These are phyloP conservation scores for Drosophila rubida DNA, from an alignment of 2,888 invertebrate genomes.

Conservation along the genomic window DNA sequence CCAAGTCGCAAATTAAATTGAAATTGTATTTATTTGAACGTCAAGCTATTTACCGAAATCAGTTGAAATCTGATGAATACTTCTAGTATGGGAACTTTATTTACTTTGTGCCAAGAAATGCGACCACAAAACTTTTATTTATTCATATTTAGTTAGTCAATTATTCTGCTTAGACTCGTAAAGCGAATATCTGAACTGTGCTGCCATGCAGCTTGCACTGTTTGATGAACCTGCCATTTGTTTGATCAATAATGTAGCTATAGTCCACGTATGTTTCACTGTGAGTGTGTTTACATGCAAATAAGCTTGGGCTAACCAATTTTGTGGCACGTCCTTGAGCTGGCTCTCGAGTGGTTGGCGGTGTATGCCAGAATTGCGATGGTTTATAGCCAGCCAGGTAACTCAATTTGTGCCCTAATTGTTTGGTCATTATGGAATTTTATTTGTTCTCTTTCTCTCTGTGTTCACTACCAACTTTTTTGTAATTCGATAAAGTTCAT, in stretches of 20 bases:
- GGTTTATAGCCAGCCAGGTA: slow-evolving; percentile 33
- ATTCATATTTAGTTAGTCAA: no score
- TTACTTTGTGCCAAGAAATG: background rate
- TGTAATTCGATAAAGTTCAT: slow-evolving; percentile 32
- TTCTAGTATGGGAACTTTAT: no score
- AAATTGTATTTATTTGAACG: no score
- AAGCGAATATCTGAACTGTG: background rate
- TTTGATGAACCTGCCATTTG: slow-evolving; percentile 36
- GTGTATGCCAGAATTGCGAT: slow-evolving; percentile 28
- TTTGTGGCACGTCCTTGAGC: slow-evolving; percentile 48
- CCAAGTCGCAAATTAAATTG: no score
- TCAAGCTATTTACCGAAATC: no score
- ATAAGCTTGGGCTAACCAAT: slow-evolving; percentile 17
- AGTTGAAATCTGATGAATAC: no score
- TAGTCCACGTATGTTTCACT: slow-evolving; percentile 4
- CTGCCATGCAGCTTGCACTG: slow-evolving; percentile 22
- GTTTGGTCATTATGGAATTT: slow-evolving; percentile 52
- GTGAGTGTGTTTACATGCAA: slow-evolving; percentile 20
- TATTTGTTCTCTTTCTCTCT: slow-evolving; percentile 15
- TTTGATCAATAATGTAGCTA: slow-evolving; percentile 54
- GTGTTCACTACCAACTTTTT: slow-evolving; percentile 24
- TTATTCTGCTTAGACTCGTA: background rate
- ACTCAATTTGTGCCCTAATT: slow-evolving; percentile 72
- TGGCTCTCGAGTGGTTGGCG: slow-evolving; percentile 35
- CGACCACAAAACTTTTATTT: background rate